Base-by-base conservation (phyloP, 2,888 invertebrate species). In the Hipparchia sbordonii region DNA sequence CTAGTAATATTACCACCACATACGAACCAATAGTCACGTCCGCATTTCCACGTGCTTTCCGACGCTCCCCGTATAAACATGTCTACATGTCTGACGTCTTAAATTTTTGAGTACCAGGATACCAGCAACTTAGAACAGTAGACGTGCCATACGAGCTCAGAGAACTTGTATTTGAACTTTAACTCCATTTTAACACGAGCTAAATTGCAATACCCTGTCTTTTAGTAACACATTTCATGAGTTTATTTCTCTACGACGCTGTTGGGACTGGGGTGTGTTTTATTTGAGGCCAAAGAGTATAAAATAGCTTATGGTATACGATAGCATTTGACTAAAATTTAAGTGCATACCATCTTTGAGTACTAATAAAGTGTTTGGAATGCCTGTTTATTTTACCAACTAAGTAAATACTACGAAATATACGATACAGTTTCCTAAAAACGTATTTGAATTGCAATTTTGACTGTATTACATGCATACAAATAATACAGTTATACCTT, bases 31-130 rank as follows among this genome's bases (percentile, higher is more conserved):
- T 7, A 46, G 13, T 63, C 62, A 48, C 48, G 13, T 63, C 13
- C 48, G 10, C 5, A 63, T 48, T 63, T 13, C 63, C 63, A 63
- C 63, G 48, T 63, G 63, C 48, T 62, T 61, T 57, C 33, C 48
- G 54, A 13, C 46, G n/a, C 23, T 13, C 6, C 13, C n/a, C 48
- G 48, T 51, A 69, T 72, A 62, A 66, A 71, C 65, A 66, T 72
- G 56, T 69, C 68, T 61, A 69, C 61, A 56, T 52, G 52, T 63
- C 56, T 23, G 39, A 7, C 6, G 2, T 65, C 66, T 69, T 74
- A 69, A 69, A 74, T 69, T 72, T 74, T 74, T 74, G 66, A 74
- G 56, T 66, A 74, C 69, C 69, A 69, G 66, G 57, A 63, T 52
- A 72, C 72, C 68, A 72, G 65, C 63, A 65, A 72, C 57, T 69